Base-by-base conservation (phyloP, 2,113 vertebrate species). In the Lates calcarifer region DNA sequence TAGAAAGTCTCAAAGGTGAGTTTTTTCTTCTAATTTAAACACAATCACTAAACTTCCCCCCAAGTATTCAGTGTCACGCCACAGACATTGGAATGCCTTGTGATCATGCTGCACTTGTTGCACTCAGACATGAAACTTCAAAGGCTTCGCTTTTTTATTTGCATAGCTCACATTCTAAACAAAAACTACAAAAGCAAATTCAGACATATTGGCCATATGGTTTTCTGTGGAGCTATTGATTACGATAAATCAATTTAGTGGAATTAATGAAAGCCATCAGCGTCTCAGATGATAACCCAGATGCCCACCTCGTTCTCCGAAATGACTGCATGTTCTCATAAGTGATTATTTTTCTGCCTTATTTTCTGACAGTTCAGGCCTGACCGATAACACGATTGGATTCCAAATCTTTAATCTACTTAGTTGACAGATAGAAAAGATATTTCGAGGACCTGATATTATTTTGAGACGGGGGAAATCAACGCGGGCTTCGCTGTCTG, bases 1-100 rank as follows among this genome's bases (percentile, higher is more conserved):
- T 94, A 92, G 87, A 94, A 95, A 93, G 90, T 93, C 93, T 93
- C 77, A 89, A 93, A 95, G 93, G 93, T 93, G 93, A 92, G 90
- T 93, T 93, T 93, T 94, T 94, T 94, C 92, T 92, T 91, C 91
- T 93, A 91, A 94, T 94, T 95, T 93, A 94, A 95, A 93, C 91
- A 92, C 91, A 94, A 94, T 93, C 93, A 94, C 90, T 85, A 84
- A 83, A 76, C 83, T 71, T 76, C 89, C 85, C 84, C 87, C 84
- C 84, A 90, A 92, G 92, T 93, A 93, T 93, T 93, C 91, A 88
- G 90, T 95, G 93, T 95, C 94, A 94, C 91, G 92, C 91, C 92
- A 93, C 90, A 93, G 91, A 93, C 89, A 71, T 80, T 82, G 90
- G 91, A 91, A 92, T 92, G 91, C 91, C 79, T 92, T 92, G 85